Evolutionary conservation across 2,113 vertebrate genomes (phyloP), one percentile per base, ranked within the genome.

Genomic region (Xiphorhynchus elegans): DNA sequence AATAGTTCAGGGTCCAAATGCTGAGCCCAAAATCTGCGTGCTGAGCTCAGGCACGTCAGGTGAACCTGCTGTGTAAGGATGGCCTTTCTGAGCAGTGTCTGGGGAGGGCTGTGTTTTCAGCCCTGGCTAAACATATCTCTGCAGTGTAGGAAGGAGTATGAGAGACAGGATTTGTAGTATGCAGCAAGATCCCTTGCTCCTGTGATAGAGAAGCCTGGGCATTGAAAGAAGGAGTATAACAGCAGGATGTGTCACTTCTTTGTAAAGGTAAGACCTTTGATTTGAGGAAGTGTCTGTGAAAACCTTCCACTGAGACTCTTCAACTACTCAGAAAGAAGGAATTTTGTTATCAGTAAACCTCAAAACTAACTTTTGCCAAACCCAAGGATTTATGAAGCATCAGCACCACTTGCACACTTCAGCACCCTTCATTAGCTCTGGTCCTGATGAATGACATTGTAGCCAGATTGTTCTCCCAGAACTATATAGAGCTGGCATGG

Each of bases 1-100:
- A 66, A 44, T 16, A 44, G 26, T 5, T 58, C 44, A 11, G 42
- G 50, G 9, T 44, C 17, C 58, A 33, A 37, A 14, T 15, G 42
- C 67, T 26, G 59, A 58, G 59, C 31, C 31, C 68, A 81, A 66
- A 89, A 29, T 13, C 14, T 10, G 24, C n/a, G 42, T 4, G 11
- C 44, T 11, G 50, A 66, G 50, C 37, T 62, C n/a, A 52, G 69
- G 50, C 50, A 24, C 33, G 3, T 1, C 8, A 67, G 49, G 40
- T 33, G 28, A 25, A 24, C 33, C 35, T 17, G 44, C 21, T 20
- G 44, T 24, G 17, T 4, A 24, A 21, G 64, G 33, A 39, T 29
- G 0, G 0, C 37, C 66, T 10, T 64, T 66, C 68, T 5, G 11
- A 58, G 58, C 37, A 44, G 24, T 2, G 47, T 10, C 67, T 73